These are phyloP conservation scores for Laticauda colubrina DNA, from an alignment of 2,113 vertebrate species.

Conservation along the genomic window DNA sequence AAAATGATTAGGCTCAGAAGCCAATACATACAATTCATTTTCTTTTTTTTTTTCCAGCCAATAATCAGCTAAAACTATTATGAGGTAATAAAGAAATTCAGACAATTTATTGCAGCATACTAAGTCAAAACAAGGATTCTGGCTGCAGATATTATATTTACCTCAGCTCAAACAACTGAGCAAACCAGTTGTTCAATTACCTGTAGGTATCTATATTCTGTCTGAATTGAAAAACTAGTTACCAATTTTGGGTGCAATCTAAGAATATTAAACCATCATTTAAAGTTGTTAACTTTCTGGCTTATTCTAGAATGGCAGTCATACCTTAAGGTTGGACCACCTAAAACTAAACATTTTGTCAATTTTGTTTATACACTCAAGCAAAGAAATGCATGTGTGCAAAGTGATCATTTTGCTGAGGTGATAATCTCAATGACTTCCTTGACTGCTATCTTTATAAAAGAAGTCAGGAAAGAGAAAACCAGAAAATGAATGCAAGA, in stretches of 20 bases:
- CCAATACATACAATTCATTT: not conserved
- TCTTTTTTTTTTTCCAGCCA: conserved; percentile 27
- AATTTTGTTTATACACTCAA: not conserved
- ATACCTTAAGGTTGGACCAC: not conserved
- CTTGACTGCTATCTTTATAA: fast-evolving
- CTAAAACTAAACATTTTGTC: not conserved
- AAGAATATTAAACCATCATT: not conserved
- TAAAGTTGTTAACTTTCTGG: not conserved
- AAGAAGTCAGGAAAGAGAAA: not conserved
- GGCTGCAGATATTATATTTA: not conserved
- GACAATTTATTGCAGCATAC: not conserved
- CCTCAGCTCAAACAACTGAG: not conserved
- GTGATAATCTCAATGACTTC: not conserved
- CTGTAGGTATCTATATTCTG: not conserved
- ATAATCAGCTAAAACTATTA: not conserved
- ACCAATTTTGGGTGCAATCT: not conserved
- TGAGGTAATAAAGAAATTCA: not conserved
- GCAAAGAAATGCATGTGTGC: not conserved
- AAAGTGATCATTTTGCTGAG: not conserved
- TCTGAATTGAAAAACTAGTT: not conserved
- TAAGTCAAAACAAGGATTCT: not conserved
- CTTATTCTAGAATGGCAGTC: not conserved
- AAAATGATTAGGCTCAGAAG: fast-evolving
- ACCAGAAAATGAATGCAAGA: not conserved
- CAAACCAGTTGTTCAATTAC: not conserved